Evolutionary conservation across 2,888 invertebrate genomes (phyloP).

Genomic region (Folsomia manolachei): DNA sequence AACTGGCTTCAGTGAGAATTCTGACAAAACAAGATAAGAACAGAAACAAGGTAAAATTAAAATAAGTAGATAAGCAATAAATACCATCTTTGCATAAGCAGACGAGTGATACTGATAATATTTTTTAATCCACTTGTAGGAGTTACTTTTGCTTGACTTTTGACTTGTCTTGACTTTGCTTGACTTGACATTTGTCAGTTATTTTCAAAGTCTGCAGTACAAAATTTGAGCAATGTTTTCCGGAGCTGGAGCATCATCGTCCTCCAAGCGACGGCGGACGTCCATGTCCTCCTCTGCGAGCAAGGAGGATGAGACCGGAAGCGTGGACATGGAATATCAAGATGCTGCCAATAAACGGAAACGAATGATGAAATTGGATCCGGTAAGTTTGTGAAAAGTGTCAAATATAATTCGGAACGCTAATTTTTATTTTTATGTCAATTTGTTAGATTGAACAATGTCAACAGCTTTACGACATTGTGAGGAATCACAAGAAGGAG

Average conservation of each 20-base stretch:
- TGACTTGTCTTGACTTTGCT: too few species aligned
- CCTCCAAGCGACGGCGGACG: slow-evolving; percentile 41
- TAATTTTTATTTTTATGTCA: slow-evolving; percentile 28
- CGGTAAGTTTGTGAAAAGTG: background rate
- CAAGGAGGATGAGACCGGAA: slow-evolving; percentile 44
- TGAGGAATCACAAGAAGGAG: slow-evolving; percentile 85
- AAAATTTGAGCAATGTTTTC: slow-evolving; percentile 27
- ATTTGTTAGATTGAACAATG: slow-evolving; percentile 82
- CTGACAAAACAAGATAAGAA: too few species aligned
- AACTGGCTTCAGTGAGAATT: too few species aligned
- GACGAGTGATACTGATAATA: too few species aligned
- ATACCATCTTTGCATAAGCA: too few species aligned
- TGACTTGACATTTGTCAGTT: too few species aligned
- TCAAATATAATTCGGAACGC: background rate
- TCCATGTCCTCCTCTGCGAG: slow-evolving; percentile 50
- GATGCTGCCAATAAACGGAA: slow-evolving; percentile 44
- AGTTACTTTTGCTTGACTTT: too few species aligned
- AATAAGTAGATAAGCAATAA: too few species aligned
- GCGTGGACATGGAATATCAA: slow-evolving; percentile 48
- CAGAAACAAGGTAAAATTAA: too few species aligned
- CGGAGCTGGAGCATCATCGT: slow-evolving; percentile 20
- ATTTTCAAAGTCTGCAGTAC: too few species aligned
- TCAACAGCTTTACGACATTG: slow-evolving; percentile 88
- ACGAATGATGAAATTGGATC: slow-evolving; percentile 30
- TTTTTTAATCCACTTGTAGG: too few species aligned